Evolutionary conservation across 2,113 vertebrate species (phyloP).

Genomic region (Thermophis baileyi): DNA sequence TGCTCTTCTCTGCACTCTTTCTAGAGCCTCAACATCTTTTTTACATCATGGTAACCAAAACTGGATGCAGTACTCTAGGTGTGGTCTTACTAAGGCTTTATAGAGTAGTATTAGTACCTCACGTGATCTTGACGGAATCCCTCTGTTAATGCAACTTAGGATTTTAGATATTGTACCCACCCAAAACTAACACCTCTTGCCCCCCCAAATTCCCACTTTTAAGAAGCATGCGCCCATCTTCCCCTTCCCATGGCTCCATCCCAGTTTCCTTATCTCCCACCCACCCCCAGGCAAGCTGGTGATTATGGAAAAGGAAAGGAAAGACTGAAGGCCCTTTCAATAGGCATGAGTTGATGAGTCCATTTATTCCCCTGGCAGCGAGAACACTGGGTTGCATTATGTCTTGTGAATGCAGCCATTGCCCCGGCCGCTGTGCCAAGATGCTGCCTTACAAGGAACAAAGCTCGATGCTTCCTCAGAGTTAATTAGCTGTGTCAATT

Average conservation of each 20-base stretch:
- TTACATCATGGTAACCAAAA: too few relatives aligned
- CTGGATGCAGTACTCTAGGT: too few relatives aligned
- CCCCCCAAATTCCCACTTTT: neutral
- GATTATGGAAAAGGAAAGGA: neutral
- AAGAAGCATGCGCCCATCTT: neutral
- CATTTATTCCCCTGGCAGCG: neutral
- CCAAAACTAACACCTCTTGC: neutral
- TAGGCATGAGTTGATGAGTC: neutral
- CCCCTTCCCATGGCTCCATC: neutral
- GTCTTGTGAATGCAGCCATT: neutral
- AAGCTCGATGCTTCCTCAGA: neutral
- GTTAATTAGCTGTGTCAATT: constrained; percentile 3
- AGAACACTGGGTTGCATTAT: neutral
- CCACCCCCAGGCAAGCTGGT: neutral
- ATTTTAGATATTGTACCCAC: neutral
- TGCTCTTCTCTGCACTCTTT: too few relatives aligned
- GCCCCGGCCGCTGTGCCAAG: neutral
- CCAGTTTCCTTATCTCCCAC: neutral
- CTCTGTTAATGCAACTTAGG: too few relatives aligned
- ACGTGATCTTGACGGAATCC: too few relatives aligned
- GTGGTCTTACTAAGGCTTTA: too few relatives aligned
- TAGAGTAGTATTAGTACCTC: too few relatives aligned
- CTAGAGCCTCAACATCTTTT: too few relatives aligned
- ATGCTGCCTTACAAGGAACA: neutral
- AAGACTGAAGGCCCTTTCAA: neutral